Percentiles rank a stretch among this genome's conserved stretches.
Conservation (phyloP, 2,888 invertebrate genomes). For the Drosophila histrio region DNA sequence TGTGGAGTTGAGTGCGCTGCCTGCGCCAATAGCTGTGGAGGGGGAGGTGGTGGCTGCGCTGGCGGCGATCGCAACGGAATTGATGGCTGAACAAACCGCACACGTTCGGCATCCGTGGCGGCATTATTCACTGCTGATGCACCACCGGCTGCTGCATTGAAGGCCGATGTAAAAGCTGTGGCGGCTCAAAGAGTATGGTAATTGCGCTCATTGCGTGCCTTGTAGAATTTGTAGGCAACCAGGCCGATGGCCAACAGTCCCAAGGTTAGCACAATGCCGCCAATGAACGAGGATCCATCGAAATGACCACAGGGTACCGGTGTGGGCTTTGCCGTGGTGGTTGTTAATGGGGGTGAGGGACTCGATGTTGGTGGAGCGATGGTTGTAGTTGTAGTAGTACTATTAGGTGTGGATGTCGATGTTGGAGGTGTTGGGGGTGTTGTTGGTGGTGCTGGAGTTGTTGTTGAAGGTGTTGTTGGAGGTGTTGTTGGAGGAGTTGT, state of each 20-base stretch:
- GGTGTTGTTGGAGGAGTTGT: constrained; percentile 7
- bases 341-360: constrained; percentile 54
- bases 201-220: constrained; percentile 92
- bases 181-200: constrained; percentile 93
- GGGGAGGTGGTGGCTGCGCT: constrained; percentile 74
- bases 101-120: constrained; percentile 77
- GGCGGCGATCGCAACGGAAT: constrained; percentile 79
- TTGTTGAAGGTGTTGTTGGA: constrained; percentile 19
- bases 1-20: constrained; percentile 33
- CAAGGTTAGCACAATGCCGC: constrained; percentile 92
- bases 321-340: constrained; percentile 73
- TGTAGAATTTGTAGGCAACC: constrained; percentile 94
- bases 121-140: constrained; percentile 51
- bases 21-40: constrained; percentile 30
- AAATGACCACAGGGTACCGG: constrained; percentile 86
- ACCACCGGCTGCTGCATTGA: constrained; percentile 77
- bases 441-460: constrained; percentile 13
- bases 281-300: constrained; percentile 91
- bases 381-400: constrained; percentile 47
- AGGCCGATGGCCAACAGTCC: constrained; percentile 92
- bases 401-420: constrained; percentile 27
- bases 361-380: constrained; percentile 52
- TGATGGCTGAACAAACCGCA: constrained; percentile 81
- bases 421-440: constrained; percentile 19
- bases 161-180: constrained; percentile 81